Evolutionary conservation across 2,888 invertebrate species (phyloP).

Genomic region (Hedya salicella): DNA sequence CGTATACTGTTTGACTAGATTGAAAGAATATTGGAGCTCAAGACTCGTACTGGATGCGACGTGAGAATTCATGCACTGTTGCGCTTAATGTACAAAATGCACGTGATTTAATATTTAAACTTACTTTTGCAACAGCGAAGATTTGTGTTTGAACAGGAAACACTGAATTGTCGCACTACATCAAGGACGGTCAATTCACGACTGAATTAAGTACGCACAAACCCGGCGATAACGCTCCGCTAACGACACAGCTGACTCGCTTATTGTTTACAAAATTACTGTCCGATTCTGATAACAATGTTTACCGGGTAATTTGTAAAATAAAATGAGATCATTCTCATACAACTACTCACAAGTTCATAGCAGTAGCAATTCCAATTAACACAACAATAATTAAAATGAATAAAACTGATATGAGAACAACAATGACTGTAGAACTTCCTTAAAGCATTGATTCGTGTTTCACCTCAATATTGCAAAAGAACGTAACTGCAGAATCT

Average conservation of each 20-base stretch:
- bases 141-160: background rate
- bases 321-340: constrained; percentile 36
- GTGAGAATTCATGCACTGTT: constrained; percentile 13
- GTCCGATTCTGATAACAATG: constrained; percentile 31
- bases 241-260: constrained; percentile 20
- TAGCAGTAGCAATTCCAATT: constrained; percentile 12
- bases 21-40: constrained; percentile 24
- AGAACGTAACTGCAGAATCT: constrained; percentile 3
- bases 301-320: constrained; percentile 37
- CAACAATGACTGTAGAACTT: background rate
- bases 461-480: background rate
- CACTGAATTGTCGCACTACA: too few relatives aligned
- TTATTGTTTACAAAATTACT: constrained; percentile 36
- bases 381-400: background rate
- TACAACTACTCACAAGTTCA: constrained; percentile 23
- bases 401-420: background rate
- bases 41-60: constrained; percentile 1
- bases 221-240: constrained; percentile 45
- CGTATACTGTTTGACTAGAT: constrained; percentile 26
- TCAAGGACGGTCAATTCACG: constrained; percentile 38
- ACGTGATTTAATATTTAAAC: constrained; percentile 15
- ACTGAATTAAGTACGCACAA: constrained; percentile 43
- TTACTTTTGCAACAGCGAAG: constrained; percentile 10
- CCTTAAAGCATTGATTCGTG: background rate
- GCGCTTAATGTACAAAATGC: constrained; percentile 4